Conservation (phyloP, 2,797 vertebrate species). For the Myripristis murdjan region DNA sequence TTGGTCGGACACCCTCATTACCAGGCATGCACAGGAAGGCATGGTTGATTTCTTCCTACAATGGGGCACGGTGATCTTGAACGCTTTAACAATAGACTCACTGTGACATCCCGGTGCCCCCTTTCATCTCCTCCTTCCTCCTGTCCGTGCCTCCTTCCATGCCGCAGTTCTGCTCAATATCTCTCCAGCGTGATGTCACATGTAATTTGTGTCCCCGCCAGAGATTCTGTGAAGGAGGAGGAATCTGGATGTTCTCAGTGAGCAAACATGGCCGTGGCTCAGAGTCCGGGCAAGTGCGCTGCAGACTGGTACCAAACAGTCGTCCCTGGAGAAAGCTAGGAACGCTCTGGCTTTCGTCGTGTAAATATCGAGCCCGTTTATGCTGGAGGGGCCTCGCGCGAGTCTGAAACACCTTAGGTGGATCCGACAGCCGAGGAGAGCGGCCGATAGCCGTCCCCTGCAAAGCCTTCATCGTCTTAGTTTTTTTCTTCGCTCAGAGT, state of each 20-base stretch:
- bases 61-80: constrained; percentile 53
- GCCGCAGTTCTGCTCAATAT: constrained; percentile 67
- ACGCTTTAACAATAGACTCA: constrained; percentile 63
- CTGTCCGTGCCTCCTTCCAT: constrained; percentile 46
- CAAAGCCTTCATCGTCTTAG: constrained; percentile 36
- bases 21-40: constrained; percentile 62
- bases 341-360: constrained; percentile 74
- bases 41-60: constrained; percentile 65
- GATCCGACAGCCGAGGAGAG: constrained; percentile 41
- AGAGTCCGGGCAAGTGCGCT: constrained; percentile 68
- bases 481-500: constrained; percentile 47
- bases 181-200: constrained; percentile 68
- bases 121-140: constrained; percentile 64
- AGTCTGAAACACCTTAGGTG: constrained; percentile 25
- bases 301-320: constrained; percentile 64
- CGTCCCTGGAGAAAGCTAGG: constrained; percentile 59
- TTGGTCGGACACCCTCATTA: constrained; percentile 72
- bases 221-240: constrained; percentile 55
- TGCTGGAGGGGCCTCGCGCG: constrained; percentile 15
- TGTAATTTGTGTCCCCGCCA: constrained; percentile 65
- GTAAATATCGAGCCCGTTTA: constrained; percentile 55
- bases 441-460: constrained; percentile 38
- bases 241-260: constrained; percentile 76
- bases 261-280: constrained; percentile 52
- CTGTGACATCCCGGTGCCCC: constrained; percentile 66